A percentile compares a stretch with the other conserved stretches of the same genome.
Evolutionary conservation across 2,113 vertebrate genomes (phyloP).

Genomic region (Perca schrenkii): DNA sequence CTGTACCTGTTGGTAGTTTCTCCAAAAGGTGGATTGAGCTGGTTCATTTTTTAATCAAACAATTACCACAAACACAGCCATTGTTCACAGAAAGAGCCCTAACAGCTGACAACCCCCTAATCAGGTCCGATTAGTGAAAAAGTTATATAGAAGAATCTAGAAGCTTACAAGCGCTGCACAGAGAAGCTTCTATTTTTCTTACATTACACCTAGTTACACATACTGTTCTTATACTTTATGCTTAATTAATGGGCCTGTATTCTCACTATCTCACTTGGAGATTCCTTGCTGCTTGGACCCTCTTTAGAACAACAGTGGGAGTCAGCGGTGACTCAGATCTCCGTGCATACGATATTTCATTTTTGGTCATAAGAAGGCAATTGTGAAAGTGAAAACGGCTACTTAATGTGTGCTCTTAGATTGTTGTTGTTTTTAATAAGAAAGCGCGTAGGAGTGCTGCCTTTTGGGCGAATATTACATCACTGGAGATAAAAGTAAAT

Average conservation of each 20-base stretch:
- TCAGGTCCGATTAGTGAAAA: neutral
- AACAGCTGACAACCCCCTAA: neutral
- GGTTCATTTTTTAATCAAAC: neutral
- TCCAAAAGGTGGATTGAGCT: neutral
- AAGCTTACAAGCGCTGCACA: rapidly evolving
- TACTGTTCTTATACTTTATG: neutral
- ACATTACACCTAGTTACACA: neutral
- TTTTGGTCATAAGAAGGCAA: neutral
- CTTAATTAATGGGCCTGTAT: neutral
- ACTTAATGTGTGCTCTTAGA: neutral
- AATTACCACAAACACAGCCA: neutral
- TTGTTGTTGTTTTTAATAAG: neutral
- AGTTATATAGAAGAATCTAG: neutral
- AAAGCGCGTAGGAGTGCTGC: neutral
- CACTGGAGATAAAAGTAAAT: neutral
- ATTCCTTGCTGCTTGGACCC: neutral
- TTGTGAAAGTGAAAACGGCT: neutral
- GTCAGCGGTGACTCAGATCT: neutral
- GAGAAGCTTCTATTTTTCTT: neutral
- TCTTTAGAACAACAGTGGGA: neutral
- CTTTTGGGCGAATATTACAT: neutral
- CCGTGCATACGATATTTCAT: neutral
- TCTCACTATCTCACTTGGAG: neutral
- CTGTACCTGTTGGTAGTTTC: neutral
- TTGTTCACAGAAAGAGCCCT: neutral